A percentile compares a stretch with the other conserved stretches of the same genome.
These are phyloP conservation scores for Nomada lathburiana DNA, from an alignment of 2,888 invertebrate genomes.

Conservation along the genomic window DNA sequence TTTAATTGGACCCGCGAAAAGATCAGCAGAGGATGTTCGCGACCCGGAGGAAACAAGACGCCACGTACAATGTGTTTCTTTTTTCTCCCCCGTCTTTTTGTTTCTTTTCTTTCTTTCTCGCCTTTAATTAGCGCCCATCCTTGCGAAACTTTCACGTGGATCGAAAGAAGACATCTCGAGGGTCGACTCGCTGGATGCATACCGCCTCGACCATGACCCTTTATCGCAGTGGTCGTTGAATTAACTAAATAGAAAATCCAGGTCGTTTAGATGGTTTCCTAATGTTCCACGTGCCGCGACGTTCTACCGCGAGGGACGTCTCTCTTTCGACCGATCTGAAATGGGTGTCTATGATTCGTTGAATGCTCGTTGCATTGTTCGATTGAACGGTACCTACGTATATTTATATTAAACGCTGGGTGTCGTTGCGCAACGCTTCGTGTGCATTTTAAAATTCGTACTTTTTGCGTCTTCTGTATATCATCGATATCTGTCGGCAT, in stretches of 20 bases:
- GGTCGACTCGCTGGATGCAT: slow-evolving; percentile 51
- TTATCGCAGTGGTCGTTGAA: slow-evolving; percentile 52
- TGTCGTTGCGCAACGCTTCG: slow-evolving; percentile 14
- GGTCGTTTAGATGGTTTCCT: slow-evolving; percentile 65
- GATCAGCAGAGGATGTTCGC: slow-evolving; percentile 17
- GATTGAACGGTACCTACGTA: too few relatives aligned
- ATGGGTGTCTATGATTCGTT: background rate
- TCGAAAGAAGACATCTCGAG: slow-evolving; percentile 57
- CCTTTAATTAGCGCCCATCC: slow-evolving; percentile 62
- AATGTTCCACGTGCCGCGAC: slow-evolving; percentile 48
- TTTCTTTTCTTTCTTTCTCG: slow-evolving; percentile 1
- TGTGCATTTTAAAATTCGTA: background rate
- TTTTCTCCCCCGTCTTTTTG: background rate
- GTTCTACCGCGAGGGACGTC: background rate
- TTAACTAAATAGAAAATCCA: slow-evolving; percentile 65
- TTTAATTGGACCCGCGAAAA: slow-evolving; percentile 51
- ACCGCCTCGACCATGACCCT: slow-evolving; percentile 60
- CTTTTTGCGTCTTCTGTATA: background rate
- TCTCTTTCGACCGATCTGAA: background rate
- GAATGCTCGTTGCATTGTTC: background rate
- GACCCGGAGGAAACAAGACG: slow-evolving; percentile 1
- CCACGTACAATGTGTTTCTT: background rate
- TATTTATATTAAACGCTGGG: background rate
- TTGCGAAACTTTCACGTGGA: slow-evolving; percentile 56
- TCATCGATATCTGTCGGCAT: background rate